A percentile compares a stretch with the other conserved stretches of the same genome.
These are phyloP conservation scores for Cephonodes hylas DNA, from an alignment of 2,888 invertebrate species.

Conservation along the genomic window DNA sequence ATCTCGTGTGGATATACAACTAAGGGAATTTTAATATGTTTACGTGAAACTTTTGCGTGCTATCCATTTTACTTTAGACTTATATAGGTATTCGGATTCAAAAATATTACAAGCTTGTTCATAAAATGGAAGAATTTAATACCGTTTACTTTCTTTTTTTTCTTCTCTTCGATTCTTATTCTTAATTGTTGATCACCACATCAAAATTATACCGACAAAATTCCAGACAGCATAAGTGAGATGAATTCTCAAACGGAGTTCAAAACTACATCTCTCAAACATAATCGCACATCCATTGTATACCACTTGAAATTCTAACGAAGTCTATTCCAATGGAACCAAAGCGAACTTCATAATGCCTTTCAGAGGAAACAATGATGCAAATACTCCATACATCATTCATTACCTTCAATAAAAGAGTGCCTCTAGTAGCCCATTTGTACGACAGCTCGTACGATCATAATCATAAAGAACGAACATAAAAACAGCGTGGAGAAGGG, in stretches of 20 bases:
- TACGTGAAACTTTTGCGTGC: background rate
- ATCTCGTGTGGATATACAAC: background rate
- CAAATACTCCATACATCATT: background rate
- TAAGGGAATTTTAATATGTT: background rate
- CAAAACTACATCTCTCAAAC: too few species aligned
- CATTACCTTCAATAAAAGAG: background rate
- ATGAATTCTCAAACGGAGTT: too few species aligned
- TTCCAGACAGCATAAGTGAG: too few species aligned
- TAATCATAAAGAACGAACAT: conserved; percentile 15
- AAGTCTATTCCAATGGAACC: background rate
- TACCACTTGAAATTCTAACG: background rate
- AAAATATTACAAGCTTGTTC: too few species aligned
- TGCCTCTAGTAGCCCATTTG: conserved; percentile 3
- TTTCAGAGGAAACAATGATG: background rate
- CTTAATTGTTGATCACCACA: too few species aligned
- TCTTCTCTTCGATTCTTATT: too few species aligned
- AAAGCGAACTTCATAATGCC: background rate
- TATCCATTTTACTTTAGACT: background rate
- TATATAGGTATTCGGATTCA: too few species aligned
- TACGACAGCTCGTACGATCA: conserved; percentile 7
- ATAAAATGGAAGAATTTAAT: too few species aligned
- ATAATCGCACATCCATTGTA: too few species aligned
- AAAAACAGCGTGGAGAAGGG: conserved; percentile 9
- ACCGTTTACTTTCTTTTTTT: too few species aligned
- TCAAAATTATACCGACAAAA: too few species aligned